phyloP scores from a whole-genome alignment of 2,888 invertebrate genomes.

The Caenorhabditis zanzibari region DNA sequence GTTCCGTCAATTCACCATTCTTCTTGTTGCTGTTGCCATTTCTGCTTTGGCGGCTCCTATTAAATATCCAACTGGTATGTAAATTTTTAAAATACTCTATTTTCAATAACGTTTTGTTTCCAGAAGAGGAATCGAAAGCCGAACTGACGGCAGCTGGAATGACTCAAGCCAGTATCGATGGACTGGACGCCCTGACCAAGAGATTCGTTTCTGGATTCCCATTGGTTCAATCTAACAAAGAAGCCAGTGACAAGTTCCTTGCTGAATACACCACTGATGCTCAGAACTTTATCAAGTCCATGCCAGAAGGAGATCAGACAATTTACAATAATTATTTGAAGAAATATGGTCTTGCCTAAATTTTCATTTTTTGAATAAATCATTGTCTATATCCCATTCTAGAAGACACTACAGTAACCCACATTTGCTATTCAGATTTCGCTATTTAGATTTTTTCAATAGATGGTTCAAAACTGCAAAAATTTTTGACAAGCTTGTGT shows the following conservation, averaged over 20 bases:
- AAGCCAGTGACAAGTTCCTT: constrained; percentile 15
- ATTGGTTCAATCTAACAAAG: constrained; percentile 26
- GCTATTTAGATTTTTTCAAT: no score
- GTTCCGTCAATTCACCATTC: constrained; percentile 2
- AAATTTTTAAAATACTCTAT: not conserved
- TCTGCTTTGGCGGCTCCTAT: constrained; percentile 3
- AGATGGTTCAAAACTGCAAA: no score
- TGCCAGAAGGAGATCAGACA: constrained; percentile 19
- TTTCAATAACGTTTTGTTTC: not conserved
- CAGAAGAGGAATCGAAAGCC: constrained; percentile 12
- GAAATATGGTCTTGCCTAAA: constrained; percentile 33
- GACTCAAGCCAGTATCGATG: constrained; percentile 33
- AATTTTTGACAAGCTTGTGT: no score
- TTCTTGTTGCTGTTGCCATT: not conserved
- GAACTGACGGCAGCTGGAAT: constrained; percentile 33
- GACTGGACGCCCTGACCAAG: constrained; percentile 20
- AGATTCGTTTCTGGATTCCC: constrained; percentile 22
- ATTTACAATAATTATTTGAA: constrained; percentile 24
- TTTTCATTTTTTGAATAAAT: not conserved
- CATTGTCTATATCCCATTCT: no score
- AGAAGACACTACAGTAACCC: no score
- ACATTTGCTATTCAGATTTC: no score
- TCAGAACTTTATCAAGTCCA: constrained; percentile 20
- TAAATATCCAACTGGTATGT: constrained; percentile 24
- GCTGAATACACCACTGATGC: constrained; percentile 16